Conservation (phyloP, 2,113 vertebrate species). For the Dascyllus trimaculatus region DNA sequence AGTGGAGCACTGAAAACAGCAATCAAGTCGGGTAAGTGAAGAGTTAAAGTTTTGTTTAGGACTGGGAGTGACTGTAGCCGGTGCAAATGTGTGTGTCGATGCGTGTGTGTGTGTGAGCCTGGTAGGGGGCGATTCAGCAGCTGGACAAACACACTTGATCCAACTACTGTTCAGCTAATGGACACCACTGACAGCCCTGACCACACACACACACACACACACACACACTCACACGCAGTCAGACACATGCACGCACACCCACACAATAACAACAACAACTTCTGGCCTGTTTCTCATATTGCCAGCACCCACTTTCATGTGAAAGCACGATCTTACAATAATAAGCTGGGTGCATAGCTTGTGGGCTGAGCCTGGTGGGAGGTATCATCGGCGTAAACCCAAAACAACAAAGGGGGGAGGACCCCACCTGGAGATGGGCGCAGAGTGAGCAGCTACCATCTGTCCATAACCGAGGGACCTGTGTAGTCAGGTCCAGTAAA, state of each 20-base stretch:
- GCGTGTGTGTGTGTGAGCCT: slow-evolving; percentile 17
- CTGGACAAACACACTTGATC: slow-evolving; percentile 76
- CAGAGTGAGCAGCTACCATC: slow-evolving; percentile 54
- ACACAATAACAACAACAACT: slow-evolving; percentile 37
- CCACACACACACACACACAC: neutral
- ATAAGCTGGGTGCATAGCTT: slow-evolving; percentile 41
- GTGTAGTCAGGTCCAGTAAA: slow-evolving; percentile 21
- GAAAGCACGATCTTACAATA: slow-evolving; percentile 64
- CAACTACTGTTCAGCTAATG: slow-evolving; percentile 69
- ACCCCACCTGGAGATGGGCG: slow-evolving; percentile 50
- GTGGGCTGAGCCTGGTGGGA: slow-evolving; percentile 44
- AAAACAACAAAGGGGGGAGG: slow-evolving; percentile 44
- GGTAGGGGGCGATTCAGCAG: slow-evolving; percentile 60
- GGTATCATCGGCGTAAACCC: slow-evolving; percentile 54
- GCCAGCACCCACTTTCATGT: slow-evolving; percentile 63
- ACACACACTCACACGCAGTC: slow-evolving; percentile 2
- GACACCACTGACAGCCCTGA: slow-evolving; percentile 12
- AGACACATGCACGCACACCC: slow-evolving; percentile 24
- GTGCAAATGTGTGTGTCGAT: slow-evolving; percentile 12
- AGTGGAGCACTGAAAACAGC: no score
- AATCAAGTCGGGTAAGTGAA: no score
- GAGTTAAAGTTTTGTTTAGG: no score
- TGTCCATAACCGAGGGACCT: slow-evolving; percentile 1
- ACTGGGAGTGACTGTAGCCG: neutral
- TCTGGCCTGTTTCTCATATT: slow-evolving; percentile 59